Evolutionary conservation across 1,140 invertebrate genomes (phyloP).

Genomic region (Triops longicaudatus): DNA sequence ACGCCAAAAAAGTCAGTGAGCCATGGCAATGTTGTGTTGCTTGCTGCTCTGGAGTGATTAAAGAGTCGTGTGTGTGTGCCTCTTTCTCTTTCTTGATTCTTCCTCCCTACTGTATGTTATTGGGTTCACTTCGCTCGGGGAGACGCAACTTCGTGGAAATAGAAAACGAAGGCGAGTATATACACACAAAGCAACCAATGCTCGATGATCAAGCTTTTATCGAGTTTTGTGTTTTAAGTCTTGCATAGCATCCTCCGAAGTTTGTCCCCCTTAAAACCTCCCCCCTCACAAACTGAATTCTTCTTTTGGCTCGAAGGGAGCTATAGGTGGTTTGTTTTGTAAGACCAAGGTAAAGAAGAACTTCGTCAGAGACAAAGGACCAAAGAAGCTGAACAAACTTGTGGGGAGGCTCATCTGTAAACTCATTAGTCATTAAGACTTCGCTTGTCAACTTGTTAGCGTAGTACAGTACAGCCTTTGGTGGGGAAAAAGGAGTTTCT

Average conservation of each 20-base stretch:
- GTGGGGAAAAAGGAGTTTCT: too few relatives aligned
- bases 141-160: not conserved
- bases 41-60: slow-evolving; percentile 8
- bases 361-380: too few relatives aligned
- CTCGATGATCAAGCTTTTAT: not conserved
- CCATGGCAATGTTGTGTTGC: slow-evolving; percentile 14
- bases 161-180: not conserved
- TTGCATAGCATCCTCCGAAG: not conserved
- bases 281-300: too few relatives aligned
- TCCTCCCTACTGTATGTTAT: not conserved
- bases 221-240: not conserved
- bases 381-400: not conserved
- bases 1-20: slow-evolving; percentile 11
- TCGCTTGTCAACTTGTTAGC: slow-evolving; percentile 11
- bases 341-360: too few relatives aligned
- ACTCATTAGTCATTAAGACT: slow-evolving; percentile 11
- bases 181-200: not conserved
- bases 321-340: not conserved
- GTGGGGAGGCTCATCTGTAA: not conserved
- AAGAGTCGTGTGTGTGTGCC: not conserved
- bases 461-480: not conserved
- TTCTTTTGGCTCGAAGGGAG: not conserved
- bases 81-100: not conserved
- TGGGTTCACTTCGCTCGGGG: not conserved
- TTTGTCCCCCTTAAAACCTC: not conserved